These are phyloP conservation scores for Galeruca laticollis DNA, from an alignment of 2,888 invertebrate species.

Conservation along the genomic window DNA sequence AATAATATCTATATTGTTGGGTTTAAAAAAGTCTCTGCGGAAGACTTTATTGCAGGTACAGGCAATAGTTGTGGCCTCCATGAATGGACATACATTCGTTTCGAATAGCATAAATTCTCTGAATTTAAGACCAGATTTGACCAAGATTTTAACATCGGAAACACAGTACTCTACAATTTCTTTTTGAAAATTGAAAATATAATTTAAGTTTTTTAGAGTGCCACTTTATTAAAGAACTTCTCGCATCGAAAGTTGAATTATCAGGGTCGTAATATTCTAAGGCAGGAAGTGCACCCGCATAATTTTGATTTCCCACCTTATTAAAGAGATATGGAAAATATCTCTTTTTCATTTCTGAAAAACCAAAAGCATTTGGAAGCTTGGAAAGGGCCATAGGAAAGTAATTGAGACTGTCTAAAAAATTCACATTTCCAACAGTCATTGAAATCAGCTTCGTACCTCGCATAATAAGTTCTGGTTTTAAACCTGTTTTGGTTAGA, in stretches of 20 bases:
- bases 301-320: conserved; percentile 30
- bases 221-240: conserved; percentile 35
- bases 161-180: conserved; percentile 51
- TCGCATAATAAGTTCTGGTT: conserved; percentile 42
- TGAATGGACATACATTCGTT: conserved; percentile 47
- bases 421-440: conserved; percentile 40
- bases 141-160: conserved; percentile 46
- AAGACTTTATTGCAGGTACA: conserved; percentile 52
- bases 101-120: conserved; percentile 24
- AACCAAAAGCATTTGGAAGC: conserved; percentile 44
- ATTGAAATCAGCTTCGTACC: conserved; percentile 44
- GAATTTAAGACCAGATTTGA: conserved; percentile 22
- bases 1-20: conserved; percentile 53
- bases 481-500: conserved; percentile 33
- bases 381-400: conserved; percentile 46
- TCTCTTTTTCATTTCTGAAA: conserved; percentile 41
- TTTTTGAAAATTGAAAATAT: conserved; percentile 54
- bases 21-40: conserved; percentile 51
- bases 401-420: conserved; percentile 54
- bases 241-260: conserved; percentile 8
- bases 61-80: conserved; percentile 50
- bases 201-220: conserved; percentile 31
- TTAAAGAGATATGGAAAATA: conserved; percentile 50
- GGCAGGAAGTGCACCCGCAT: conserved; percentile 34
- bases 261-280: conserved; percentile 32